phyloP scores from a whole-genome alignment of 2,888 invertebrate species.

The Cryptocheilus praepositus region DNA sequence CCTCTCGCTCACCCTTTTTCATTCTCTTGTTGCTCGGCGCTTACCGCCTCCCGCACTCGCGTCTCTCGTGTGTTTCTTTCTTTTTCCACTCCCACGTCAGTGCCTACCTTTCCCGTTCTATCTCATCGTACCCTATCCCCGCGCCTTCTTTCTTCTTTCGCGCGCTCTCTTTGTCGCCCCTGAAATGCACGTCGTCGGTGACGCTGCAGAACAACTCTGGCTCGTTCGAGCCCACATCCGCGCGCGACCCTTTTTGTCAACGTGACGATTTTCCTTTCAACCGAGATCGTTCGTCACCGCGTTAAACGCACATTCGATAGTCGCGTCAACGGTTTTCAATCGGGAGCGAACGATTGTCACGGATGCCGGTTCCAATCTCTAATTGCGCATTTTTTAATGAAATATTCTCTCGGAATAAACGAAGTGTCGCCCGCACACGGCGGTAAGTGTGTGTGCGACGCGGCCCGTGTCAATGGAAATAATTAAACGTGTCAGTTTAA shows the following conservation, averaged over 20 bases:
- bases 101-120: not conserved
- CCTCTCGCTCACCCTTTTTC: conserved; percentile 16
- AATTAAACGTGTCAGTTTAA: too few relatives aligned
- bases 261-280: too few relatives aligned
- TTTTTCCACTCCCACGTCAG: not conserved
- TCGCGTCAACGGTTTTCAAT: too few relatives aligned
- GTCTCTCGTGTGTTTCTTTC: not conserved
- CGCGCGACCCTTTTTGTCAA: conserved; percentile 2
- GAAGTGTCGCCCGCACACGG: not conserved
- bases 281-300: too few relatives aligned
- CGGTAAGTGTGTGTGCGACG: conserved; percentile 1
- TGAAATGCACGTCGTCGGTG: too few relatives aligned
- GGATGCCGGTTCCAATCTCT: not conserved
- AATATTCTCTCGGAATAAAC: too few relatives aligned
- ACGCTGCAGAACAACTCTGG: not conserved
- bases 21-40: conserved; percentile 15
- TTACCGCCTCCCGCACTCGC: not conserved
- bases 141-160: conserved; percentile 14
- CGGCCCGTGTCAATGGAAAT: too few relatives aligned
- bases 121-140: not conserved
- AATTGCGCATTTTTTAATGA: too few relatives aligned
- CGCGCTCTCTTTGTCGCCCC: conserved; percentile 17
- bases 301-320: too few relatives aligned
- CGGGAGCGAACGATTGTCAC: conserved; percentile 20
- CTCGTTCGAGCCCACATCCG: conserved; percentile 9